Evolutionary conservation across 30 jellyfish, hydroid and myxozoan species (phyloP).

Genomic region (Turritopsis dohrnii): DNA sequence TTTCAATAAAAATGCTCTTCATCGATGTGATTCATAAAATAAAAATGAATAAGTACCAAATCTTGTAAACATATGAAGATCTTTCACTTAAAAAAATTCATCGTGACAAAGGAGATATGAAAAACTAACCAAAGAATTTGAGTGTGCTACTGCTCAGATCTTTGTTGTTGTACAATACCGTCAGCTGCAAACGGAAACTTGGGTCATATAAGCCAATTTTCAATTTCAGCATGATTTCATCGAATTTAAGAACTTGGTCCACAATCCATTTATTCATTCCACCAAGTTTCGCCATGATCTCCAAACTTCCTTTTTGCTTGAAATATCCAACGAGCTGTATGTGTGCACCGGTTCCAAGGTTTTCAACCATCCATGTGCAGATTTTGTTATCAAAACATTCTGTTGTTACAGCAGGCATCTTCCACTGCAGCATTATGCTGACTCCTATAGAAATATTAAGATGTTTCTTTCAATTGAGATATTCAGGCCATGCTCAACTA

Average conservation of each 20-base stretch:
- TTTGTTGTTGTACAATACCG: neutral
- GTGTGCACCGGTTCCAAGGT: slow-evolving; percentile 4
- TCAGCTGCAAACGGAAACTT: neutral
- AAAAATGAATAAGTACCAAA: no score
- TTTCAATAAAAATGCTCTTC: no score
- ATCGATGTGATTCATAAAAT: no score
- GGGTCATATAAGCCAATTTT: slow-evolving; percentile 10
- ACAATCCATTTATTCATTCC: neutral
- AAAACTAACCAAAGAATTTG: neutral
- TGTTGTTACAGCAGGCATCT: neutral
- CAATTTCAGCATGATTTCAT: neutral
- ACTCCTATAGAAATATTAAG: neutral
- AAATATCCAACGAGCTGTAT: slow-evolving; percentile 7
- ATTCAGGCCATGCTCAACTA: no score
- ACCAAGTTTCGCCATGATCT: slow-evolving; percentile 2
- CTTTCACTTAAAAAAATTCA: no score
- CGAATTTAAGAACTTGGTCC: neutral
- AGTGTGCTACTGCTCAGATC: neutral
- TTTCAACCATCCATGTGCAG: slow-evolving; percentile 7
- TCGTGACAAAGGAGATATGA: neutral
- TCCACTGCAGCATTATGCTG: neutral
- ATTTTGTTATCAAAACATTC: slow-evolving; percentile 9
- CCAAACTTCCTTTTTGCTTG: neutral
- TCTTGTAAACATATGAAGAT: no score
- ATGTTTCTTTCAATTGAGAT: no score